Conservation (phyloP, 1,140 invertebrate genomes). For the Neomicropteryx cornuta region DNA sequence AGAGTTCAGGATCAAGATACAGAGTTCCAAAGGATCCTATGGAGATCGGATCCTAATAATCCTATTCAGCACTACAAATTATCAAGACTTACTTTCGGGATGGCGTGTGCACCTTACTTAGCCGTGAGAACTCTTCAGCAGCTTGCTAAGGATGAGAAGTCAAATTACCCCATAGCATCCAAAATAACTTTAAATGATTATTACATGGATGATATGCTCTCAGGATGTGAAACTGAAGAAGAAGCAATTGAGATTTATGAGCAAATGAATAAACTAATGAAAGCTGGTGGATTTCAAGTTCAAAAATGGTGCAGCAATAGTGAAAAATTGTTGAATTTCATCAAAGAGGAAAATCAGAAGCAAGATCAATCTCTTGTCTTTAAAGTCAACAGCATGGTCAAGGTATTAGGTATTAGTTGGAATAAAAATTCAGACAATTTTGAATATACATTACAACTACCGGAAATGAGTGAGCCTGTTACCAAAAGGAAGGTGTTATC, state of each 20-base stretch:
- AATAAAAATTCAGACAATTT: no score
- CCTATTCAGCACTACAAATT: constrained; percentile 17
- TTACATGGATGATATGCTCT: constrained; percentile 29
- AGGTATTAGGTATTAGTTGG: no score
- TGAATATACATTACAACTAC: constrained; percentile 7
- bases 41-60: constrained; percentile 9
- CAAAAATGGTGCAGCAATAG: constrained; percentile 26
- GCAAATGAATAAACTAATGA: no score
- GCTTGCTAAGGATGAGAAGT: constrained; percentile 10
- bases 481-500: constrained; percentile 21
- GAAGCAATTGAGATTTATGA: constrained; percentile 9
- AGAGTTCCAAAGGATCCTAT: constrained; percentile 18
- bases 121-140: constrained; percentile 14
- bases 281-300: constrained; percentile 16
- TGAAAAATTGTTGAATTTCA: no score
- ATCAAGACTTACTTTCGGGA: constrained; percentile 17
- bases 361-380: constrained; percentile 8
- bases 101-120: constrained; percentile 16
- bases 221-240: constrained; percentile 10
- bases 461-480: constrained; percentile 2
- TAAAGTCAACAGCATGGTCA: no score
- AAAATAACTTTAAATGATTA: constrained; percentile 18
- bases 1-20: constrained; percentile 15
- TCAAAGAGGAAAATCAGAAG: no score
- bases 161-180: constrained; percentile 15